Evolutionary conservation across 2,113 vertebrate species (phyloP).

Genomic region (Eulemur rufifrons): DNA sequence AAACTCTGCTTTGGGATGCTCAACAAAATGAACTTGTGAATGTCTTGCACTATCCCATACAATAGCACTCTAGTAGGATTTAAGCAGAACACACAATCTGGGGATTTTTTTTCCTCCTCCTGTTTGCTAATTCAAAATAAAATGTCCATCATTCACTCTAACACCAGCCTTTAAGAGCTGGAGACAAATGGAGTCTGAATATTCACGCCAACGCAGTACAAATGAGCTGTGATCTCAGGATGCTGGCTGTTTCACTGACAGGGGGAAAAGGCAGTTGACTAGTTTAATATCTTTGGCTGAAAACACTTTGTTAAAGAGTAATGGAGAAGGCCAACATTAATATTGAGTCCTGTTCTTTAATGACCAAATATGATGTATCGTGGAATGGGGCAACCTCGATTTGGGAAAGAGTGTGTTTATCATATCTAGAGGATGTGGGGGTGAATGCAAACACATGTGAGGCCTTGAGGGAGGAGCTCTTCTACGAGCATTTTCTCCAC

Average conservation of each 20-base stretch:
- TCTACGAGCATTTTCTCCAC: conserved; percentile 16
- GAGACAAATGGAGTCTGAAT: conserved; percentile 84
- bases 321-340: conserved; percentile 67
- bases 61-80: neutral
- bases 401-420: neutral
- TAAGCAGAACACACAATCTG: conserved; percentile 36
- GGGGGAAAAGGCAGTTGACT: conserved; percentile 83
- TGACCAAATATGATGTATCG: conserved; percentile 47
- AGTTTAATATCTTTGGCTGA: conserved; percentile 77
- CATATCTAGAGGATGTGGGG: neutral
- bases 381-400: neutral
- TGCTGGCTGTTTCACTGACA: conserved; percentile 82
- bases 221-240: conserved; percentile 85
- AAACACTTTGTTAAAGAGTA: conserved; percentile 65
- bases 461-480: neutral
- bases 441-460: neutral
- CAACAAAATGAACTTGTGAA: neutral
- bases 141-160: conserved; percentile 79
- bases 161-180: conserved; percentile 79
- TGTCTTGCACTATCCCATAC: neutral
- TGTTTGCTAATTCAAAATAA: conserved; percentile 65
- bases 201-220: conserved; percentile 80
- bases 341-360: conserved; percentile 64
- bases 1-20: neutral
- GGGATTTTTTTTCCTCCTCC: neutral